Conservation (phyloP, 2,888 invertebrate species). For the Drosophila austrosaltans region DNA sequence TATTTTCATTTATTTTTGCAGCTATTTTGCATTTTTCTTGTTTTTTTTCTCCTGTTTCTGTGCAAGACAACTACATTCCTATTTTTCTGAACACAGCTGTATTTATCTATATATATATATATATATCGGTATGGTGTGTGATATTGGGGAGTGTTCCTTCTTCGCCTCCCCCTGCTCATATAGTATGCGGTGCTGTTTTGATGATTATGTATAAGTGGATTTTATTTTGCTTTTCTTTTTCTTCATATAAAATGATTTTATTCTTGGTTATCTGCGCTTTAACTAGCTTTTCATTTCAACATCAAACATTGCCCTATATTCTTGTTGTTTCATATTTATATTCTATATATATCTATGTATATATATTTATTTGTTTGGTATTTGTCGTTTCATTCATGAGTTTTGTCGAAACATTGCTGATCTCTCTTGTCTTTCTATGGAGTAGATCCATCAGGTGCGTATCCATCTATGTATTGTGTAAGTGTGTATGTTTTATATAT, state of each 20-base stretch:
- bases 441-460: conserved; percentile 23
- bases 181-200: conserved; percentile 80
- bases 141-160: conserved; percentile 45
- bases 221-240: conserved; percentile 48
- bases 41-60: too few species aligned
- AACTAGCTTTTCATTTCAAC: conserved; percentile 69
- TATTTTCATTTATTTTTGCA: too few species aligned
- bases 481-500: neutral
- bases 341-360: conserved; percentile 60
- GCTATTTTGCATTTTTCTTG: too few species aligned
- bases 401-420: conserved; percentile 18
- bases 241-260: conserved; percentile 63
- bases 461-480: neutral
- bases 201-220: conserved; percentile 81
- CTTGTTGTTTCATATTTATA: conserved; percentile 49
- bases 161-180: conserved; percentile 57
- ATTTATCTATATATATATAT: conserved; percentile 25
- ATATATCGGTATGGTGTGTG: conserved; percentile 26
- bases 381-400: conserved; percentile 12
- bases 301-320: conserved; percentile 77
- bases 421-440: conserved; percentile 33
- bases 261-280: conserved; percentile 49
- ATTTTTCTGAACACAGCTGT: too few species aligned
- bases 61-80: too few species aligned
- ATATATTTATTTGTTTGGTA: conserved; percentile 30